Evolutionary conservation across 2,888 invertebrate genomes (phyloP).

Genomic region (Caenorhabditis becei): DNA sequence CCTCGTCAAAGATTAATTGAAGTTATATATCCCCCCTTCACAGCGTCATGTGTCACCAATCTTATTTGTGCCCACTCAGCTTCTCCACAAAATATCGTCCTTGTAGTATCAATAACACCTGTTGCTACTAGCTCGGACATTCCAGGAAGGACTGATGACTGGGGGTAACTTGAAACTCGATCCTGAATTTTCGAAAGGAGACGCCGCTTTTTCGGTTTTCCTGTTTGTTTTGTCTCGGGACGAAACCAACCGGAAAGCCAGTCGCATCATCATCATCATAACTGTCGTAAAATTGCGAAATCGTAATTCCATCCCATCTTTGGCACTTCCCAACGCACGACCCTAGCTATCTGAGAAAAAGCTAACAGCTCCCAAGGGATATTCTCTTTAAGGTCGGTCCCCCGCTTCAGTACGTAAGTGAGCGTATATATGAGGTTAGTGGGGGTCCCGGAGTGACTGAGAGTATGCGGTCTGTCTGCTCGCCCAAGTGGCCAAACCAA

Average conservation of each 20-base stretch:
- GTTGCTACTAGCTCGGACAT: slow-evolving; percentile 22
- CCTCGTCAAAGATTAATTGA: slow-evolving; percentile 60
- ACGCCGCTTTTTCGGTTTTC: not conserved
- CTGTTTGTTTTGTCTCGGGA: slow-evolving; percentile 32
- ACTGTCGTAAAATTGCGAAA: slow-evolving; percentile 8
- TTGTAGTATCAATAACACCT: slow-evolving; percentile 56
- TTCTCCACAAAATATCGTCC: slow-evolving; percentile 41
- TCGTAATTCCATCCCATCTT: slow-evolving; percentile 19
- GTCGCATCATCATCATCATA: slow-evolving; percentile 4
- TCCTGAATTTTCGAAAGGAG: slow-evolving; percentile 26
- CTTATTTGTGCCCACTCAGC: slow-evolving; percentile 24
- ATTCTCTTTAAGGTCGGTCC: slow-evolving; percentile 31
- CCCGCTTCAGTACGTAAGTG: slow-evolving; percentile 21
- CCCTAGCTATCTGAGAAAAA: slow-evolving; percentile 25
- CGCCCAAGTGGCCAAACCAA: slow-evolving; percentile 6
- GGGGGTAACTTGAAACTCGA: slow-evolving; percentile 38
- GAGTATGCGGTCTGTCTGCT: slow-evolving; percentile 16
- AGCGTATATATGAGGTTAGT: slow-evolving; percentile 52
- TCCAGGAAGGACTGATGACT: not conserved
- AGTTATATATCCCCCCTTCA: slow-evolving; percentile 53
- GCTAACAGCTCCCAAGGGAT: slow-evolving; percentile 44
- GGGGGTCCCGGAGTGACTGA: slow-evolving; percentile 29
- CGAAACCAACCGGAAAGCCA: not conserved
- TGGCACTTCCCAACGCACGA: not conserved
- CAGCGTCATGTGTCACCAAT: slow-evolving; percentile 51